Evolutionary conservation across 1,140 invertebrate genomes (phyloP), one percentile per base, ranked within the genome.

Genomic region (Cydia pomonella): DNA sequence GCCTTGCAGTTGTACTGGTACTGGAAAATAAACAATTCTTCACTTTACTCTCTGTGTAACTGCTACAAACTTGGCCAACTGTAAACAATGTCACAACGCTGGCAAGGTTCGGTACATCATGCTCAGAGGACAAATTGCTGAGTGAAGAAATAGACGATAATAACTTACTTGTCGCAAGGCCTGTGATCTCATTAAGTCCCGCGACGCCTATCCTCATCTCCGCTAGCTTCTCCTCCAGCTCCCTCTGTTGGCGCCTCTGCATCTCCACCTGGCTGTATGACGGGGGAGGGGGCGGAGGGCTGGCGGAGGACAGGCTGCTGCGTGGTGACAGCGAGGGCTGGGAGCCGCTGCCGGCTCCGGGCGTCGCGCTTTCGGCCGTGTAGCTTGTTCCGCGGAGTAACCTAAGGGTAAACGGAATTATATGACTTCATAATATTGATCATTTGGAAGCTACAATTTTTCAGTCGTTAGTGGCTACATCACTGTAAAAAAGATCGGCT

Each of bases 231-330:
- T 94, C 94, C 85, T 95, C 94, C 69, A 95, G 78, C 79, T 94
- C 91, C 63, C 83, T 83, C 74, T 94, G 94, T n/a, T 93, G 92
- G 71, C 92, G 81, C 63, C 90, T 89, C 80, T 93, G 92, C 79
- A 87, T 88, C 80, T 92, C 90, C 73, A 92, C 90, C 90, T 93
- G 72, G 81, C 95, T 95, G 80, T 96, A 96, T 1, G 96, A 94
- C 0, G 96, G 95, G 2, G 95, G 95, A 0, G 95, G 95, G 1
- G 95, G 94, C 5, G 95, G 93, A n/a, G 97, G 97, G 82, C 96
- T 96, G 33, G 97, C 96, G 69, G 97, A 97, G 12, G 97, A 97
- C 12, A 98, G 87, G 76, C 97, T 97, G 83, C 97, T 98, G 78
- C 97, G 94, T 0, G 97, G 97, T 3, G 97, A 97, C 9, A 97